Percentiles rank a stretch among this genome's conserved stretches.
Conservation (phyloP, 2,113 vertebrate species). For the Pteropus alecto region DNA sequence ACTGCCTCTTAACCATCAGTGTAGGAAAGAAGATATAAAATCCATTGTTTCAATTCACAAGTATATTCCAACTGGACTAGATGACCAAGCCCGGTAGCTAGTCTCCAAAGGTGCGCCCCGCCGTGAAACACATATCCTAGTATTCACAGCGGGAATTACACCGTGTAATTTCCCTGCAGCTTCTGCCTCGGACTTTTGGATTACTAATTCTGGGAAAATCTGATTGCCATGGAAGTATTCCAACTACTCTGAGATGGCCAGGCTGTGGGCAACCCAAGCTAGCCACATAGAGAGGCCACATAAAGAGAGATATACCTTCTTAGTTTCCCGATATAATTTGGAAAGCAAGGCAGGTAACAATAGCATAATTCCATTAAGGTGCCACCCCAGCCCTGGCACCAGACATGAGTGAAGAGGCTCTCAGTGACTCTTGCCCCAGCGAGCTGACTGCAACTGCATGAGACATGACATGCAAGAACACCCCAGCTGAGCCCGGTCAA, state of each 20-base stretch:
- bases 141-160: neutral
- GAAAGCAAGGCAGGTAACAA: too few species aligned
- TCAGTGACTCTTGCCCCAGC: neutral
- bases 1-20: neutral
- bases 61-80: neutral
- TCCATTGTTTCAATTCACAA: neutral
- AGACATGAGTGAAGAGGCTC: neutral
- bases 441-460: neutral
- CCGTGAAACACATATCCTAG: neutral
- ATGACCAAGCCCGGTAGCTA: neutral
- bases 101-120: neutral
- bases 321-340: neutral
- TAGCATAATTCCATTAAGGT: too few species aligned
- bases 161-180: neutral
- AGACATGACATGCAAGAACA: neutral
- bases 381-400: neutral
- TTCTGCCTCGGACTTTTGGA: neutral
- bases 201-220: neutral
- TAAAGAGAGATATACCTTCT: neutral
- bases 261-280: neutral
- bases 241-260: neutral
- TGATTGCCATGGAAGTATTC: neutral
- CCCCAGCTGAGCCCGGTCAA: neutral
- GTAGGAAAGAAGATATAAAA: neutral
- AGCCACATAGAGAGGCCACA: neutral